A percentile compares a stretch with the other conserved stretches of the same genome.
Evolutionary conservation across 2,888 invertebrate genomes (phyloP).

Genomic region (Molanna angustata): DNA sequence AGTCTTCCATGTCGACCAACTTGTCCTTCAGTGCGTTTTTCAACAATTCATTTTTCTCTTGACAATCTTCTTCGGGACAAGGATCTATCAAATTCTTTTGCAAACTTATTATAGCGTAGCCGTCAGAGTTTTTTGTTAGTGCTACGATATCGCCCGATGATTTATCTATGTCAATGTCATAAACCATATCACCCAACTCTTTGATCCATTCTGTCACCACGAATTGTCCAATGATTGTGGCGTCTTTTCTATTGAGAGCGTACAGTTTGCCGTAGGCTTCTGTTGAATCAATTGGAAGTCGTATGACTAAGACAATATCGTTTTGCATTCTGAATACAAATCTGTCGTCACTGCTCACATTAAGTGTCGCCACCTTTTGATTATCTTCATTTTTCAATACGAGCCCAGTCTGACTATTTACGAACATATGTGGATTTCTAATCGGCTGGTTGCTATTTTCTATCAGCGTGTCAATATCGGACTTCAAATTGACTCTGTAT

Average conservation of each 20-base stretch:
- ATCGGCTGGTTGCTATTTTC: too few relatives aligned
- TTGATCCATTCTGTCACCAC: background rate
- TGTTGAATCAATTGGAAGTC: background rate
- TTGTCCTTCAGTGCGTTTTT: background rate
- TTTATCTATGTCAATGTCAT: background rate
- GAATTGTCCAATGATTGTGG: background rate
- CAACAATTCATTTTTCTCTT: background rate
- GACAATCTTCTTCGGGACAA: background rate
- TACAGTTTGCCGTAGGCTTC: background rate
- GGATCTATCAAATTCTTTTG: background rate
- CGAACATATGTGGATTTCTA: background rate
- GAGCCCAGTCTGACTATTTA: background rate
- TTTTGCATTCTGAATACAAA: background rate
- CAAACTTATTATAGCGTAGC: background rate
- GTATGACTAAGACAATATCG: background rate
- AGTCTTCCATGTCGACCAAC: background rate
- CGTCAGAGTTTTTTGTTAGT: background rate
- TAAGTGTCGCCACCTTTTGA: background rate
- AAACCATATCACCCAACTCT: background rate
- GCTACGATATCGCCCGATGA: background rate
- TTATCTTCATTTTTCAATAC: background rate
- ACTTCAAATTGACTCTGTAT: too few relatives aligned
- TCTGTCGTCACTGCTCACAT: background rate
- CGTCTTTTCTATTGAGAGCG: background rate
- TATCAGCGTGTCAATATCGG: too few relatives aligned